Conservation (phyloP, 2,888 invertebrate species). For the Pediacus dermestoides region DNA sequence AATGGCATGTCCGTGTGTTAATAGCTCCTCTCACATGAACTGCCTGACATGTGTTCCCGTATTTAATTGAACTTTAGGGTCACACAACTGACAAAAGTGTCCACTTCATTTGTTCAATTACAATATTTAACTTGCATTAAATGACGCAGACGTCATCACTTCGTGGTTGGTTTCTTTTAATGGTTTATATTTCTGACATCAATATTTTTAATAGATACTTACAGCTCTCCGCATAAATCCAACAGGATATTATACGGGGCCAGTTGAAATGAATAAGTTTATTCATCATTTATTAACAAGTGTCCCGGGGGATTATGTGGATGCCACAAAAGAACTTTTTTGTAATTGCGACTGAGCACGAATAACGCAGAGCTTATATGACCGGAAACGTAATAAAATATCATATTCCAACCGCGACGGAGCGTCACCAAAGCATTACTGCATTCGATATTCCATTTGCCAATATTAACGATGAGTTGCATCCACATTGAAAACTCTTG, state of each 20-base stretch:
- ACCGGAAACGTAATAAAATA: no score
- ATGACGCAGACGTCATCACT: not conserved
- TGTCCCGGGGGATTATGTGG: no score
- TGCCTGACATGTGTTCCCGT: slow-evolving; percentile 21
- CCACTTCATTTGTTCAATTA: slow-evolving; percentile 7
- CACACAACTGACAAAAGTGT: slow-evolving; percentile 11
- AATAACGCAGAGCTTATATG: no score
- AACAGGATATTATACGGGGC: no score
- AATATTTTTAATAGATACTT: no score
- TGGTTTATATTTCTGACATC: slow-evolving; percentile 10
- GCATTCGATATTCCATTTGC: not conserved
- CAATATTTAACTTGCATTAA: slow-evolving; percentile 8
- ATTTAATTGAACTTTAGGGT: slow-evolving; percentile 21
- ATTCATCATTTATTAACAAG: no score
- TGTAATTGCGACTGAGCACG: no score
- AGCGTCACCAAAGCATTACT: not conserved
- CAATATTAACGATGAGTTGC: slow-evolving; percentile 3
- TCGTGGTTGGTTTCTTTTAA: slow-evolving; percentile 11
- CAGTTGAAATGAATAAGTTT: no score
- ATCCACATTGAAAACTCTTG: slow-evolving; percentile 6
- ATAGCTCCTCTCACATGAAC: slow-evolving; percentile 6
- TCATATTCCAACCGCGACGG: no score
- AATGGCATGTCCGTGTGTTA: slow-evolving; percentile 4
- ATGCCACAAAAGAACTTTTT: no score
- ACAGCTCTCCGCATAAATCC: no score